Evolutionary conservation across 2,797 vertebrate genomes (phyloP), one percentile per base, ranked within the genome.

Genomic region (Chaunax sp.): DNA sequence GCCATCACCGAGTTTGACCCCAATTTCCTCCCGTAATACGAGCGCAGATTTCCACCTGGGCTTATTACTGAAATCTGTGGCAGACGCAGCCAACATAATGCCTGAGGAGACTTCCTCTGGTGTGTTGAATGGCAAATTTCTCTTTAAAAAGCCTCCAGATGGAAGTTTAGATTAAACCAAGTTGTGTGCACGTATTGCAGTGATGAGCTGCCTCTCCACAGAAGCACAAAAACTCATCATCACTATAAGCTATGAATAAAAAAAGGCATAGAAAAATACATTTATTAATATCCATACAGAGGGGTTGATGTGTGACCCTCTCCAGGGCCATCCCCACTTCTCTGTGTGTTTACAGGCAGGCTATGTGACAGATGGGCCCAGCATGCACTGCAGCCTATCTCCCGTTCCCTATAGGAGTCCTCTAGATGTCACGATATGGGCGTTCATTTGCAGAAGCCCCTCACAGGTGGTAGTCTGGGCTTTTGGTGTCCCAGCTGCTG

Each of bases 401-500:
- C 73, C 65, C 19, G 13, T 56, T 80, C 80, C 56, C 81, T 54
- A 56, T 77, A 73, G 77, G 65, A 72, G 75, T 76, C 60, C 80
- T 86, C 57, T 73, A 73, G 59, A 83, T 87, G 70, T 83, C 82
- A 78, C 15, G 23, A 79, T 75, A 69, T 61, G 64, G 75, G 72
- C 75, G 78, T 75, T 84, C 58, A 71, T 69, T 72, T 84, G 67
- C 74, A 80, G 68, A 70, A 77, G 66, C 65, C 65, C 75, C 64
- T 82, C 68, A 64, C 83, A 78, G 86, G 87, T 75, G 84, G 73
- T 57, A 53, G 71, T 75, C 68, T 54, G 64, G 60, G 72, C 79
- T n/a, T 81, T 87, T 86, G 80, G 86, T 83, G 78, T 82, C 69
- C 37, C 69, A 64, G 75, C 82, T 70, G 61, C 84, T 72, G 56